Percentiles rank a stretch among this genome's conserved stretches.
Conservation (phyloP, 2,888 invertebrate species). For the Linyphia triangularis region DNA sequence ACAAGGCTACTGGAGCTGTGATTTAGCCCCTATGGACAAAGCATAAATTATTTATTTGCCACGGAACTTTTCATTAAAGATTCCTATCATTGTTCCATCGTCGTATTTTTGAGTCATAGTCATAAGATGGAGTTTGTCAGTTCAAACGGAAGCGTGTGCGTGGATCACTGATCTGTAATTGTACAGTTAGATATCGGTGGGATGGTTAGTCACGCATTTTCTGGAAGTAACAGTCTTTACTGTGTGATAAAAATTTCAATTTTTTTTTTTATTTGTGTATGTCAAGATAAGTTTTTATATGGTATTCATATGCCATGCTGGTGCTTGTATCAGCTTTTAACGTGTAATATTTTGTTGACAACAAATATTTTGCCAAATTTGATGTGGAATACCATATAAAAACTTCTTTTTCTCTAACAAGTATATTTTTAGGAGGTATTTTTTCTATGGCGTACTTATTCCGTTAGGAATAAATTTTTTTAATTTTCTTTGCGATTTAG, state of each 20-base stretch:
- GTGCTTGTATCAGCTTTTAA: not conserved
- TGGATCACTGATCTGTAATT: too few species aligned
- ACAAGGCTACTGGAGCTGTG: constrained; percentile 55
- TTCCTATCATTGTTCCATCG: constrained; percentile 67
- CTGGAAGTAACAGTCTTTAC: not conserved
- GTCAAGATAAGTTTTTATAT: not conserved
- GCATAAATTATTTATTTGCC: constrained; percentile 58
- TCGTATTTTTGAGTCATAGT: constrained; percentile 51
- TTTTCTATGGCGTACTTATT: not conserved
- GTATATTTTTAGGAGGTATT: not conserved
- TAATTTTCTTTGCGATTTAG: not conserved
- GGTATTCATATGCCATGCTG: not conserved
- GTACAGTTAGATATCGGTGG: too few species aligned
- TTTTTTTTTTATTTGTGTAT: not conserved
- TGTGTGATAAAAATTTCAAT: not conserved
- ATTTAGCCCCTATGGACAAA: constrained; percentile 44
- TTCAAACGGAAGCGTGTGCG: too few species aligned
- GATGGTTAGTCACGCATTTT: too few species aligned
- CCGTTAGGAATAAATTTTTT: not conserved
- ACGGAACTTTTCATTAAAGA: constrained; percentile 35
- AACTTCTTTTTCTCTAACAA: not conserved
- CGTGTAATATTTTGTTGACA: not conserved
- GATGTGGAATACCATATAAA: not conserved
- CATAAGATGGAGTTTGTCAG: too few species aligned
- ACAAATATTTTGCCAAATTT: not conserved